Evolutionary conservation across 2,113 vertebrate genomes (phyloP).

Genomic region (Coracopsis vasa): DNA sequence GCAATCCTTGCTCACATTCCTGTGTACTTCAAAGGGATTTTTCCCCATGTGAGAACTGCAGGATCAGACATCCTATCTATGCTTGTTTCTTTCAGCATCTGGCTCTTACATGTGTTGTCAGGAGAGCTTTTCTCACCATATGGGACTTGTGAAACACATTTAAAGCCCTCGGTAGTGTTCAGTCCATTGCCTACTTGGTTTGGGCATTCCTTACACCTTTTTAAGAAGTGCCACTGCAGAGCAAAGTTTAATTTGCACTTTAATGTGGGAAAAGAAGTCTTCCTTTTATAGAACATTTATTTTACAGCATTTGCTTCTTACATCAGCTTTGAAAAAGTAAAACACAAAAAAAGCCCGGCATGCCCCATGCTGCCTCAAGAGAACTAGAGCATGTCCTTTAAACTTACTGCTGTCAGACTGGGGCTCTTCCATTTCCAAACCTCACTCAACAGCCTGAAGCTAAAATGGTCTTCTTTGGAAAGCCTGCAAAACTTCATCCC

Average conservation of each 20-base stretch:
- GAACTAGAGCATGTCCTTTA: background rate
- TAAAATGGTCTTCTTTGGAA: background rate
- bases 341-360: background rate
- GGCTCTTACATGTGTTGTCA: background rate
- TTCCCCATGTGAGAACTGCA: background rate
- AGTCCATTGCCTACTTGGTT: background rate
- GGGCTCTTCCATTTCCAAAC: background rate
- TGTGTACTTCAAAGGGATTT: slow-evolving; percentile 20
- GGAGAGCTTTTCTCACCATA: slow-evolving; percentile 51
- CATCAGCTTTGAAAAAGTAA: background rate
- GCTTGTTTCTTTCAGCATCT: background rate
- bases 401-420: background rate
- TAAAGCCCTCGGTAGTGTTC: background rate
- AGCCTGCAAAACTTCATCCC: background rate
- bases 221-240: background rate
- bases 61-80: slow-evolving; percentile 20
- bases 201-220: slow-evolving; percentile 8
- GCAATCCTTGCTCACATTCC: background rate
- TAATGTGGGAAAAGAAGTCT: background rate
- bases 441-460: background rate
- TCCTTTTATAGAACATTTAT: background rate
- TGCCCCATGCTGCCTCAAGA: background rate
- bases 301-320: background rate
- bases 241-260: slow-evolving; percentile 28
- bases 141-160: slow-evolving; percentile 26